Evolutionary conservation across 2,113 vertebrate species (phyloP), one percentile per base, ranked within the genome.

Genomic region (Rissa tridactyla): DNA sequence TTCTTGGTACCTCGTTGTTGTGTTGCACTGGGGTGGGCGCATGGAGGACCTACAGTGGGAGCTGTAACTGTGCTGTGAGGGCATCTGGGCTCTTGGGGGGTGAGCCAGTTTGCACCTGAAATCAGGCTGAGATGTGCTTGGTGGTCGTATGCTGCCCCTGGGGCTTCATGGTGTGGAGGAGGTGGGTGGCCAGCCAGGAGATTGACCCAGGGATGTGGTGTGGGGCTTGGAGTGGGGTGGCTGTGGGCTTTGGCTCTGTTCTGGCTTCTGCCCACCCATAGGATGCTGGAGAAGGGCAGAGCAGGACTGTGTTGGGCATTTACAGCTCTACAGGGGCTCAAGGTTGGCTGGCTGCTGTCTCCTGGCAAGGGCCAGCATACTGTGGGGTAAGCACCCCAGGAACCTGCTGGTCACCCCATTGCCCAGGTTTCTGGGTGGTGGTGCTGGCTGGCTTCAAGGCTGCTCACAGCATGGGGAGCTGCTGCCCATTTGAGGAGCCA

Each of bases 361-460:
- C 66, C 38, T 34, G 26, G 38, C 14, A 26, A 75, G 34, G 42
- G 47, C 13, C 38, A 79, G 32, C 4, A 5, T 40, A 10, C 2
- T 51, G 46, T 44, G 22, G 46, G 36, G 15, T 13, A 15, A 49
- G 20, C 1, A 1, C 8, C n/a, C 27, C 2, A 5, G 57, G 38
- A 64, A 66, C 13, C 18, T 0, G 0, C 13, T 26, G 52, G 29
- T 62, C 46, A 71, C 25, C 13, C 15, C 0, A 0, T 46, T 60
- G n/a, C 38, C 23, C 51, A 29, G 13, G 12, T 66, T 55, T 55
- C 57, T 68, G 68, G 29, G 40, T 66, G 52, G 12, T 58, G 76
- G 17, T 30, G 30, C 40, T 66, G 27, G 46, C 46, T 81, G 62
- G 26, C 13, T 71, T 62, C 19, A 40, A 36, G 40, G 46, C 29